Percentiles rank a stretch among this genome's conserved stretches.
phyloP scores from a whole-genome alignment of 2,797 vertebrate species.

The Agapornis canus region DNA sequence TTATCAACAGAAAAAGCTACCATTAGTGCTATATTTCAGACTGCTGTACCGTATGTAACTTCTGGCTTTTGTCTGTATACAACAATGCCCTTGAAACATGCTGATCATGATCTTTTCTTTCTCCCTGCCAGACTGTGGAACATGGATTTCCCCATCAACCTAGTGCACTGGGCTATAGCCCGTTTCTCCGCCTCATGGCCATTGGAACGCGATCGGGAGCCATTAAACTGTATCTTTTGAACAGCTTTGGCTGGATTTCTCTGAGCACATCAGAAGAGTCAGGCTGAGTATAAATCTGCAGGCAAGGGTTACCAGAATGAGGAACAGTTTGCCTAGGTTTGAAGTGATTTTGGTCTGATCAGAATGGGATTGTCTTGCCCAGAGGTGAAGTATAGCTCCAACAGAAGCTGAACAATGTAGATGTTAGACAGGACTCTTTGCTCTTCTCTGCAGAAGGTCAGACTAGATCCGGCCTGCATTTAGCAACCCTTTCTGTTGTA shows the following conservation, averaged over 20 bases:
- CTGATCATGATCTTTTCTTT: not conserved
- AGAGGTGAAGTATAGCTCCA: not conserved
- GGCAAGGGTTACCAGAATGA: not conserved
- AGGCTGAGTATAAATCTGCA: not conserved
- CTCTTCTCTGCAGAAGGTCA: constrained; percentile 24
- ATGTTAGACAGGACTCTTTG: not conserved
- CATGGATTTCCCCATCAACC: constrained; percentile 99
- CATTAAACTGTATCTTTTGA: constrained; percentile 93
- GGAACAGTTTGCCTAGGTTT: not conserved
- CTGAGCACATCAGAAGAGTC: not conserved
- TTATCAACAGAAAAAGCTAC: not conserved
- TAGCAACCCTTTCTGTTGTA: constrained; percentile 37
- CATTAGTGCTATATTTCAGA: not conserved
- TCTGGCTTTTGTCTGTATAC: not conserved
- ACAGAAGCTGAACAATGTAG: constrained; percentile 9
- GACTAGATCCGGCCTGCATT: not conserved
- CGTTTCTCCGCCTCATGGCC: constrained; percentile 88
- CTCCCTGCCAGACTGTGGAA: constrained; percentile 88
- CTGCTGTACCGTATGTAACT: not conserved
- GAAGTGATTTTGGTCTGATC: not conserved
- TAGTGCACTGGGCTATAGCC: constrained; percentile 91
- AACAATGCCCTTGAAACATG: not conserved
- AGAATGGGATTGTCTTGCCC: not conserved
- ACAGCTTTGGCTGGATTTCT: not conserved
- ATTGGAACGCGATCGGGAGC: constrained; percentile 96